Evolutionary conservation across 1,140 invertebrate genomes (phyloP).

Genomic region (Euura saliciscinereae): DNA sequence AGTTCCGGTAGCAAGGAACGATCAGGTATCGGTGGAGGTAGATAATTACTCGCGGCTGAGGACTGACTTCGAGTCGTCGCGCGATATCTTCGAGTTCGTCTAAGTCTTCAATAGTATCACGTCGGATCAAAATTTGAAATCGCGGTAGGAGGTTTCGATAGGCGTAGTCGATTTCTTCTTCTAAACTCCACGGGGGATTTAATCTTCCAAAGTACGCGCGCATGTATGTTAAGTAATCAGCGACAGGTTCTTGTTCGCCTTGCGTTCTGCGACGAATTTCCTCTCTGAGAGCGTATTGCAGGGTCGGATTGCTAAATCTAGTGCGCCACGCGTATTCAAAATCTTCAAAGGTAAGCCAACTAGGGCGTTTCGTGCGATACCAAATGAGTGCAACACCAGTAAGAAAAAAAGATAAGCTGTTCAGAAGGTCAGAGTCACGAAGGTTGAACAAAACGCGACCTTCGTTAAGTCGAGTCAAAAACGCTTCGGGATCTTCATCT

Average conservation of each 20-base stretch:
- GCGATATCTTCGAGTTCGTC: background rate
- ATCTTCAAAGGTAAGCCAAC: too few species aligned
- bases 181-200: background rate
- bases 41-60: background rate
- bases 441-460: too few species aligned
- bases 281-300: slow-evolving; percentile 8
- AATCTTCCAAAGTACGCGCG: slow-evolving; percentile 10
- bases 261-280: slow-evolving; percentile 13
- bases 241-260: slow-evolving; percentile 3
- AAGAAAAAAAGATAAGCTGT: too few species aligned
- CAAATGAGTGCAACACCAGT: too few species aligned
- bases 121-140: background rate
- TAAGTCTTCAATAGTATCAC: background rate
- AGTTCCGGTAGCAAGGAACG: slow-evolving; percentile 10
- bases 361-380: too few species aligned
- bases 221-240: slow-evolving; percentile 13
- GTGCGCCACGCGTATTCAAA: too few species aligned
- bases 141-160: slow-evolving; percentile 15
- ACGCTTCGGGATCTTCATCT: too few species aligned
- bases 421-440: too few species aligned
- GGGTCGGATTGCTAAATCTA: slow-evolving; percentile 11
- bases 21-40: slow-evolving; percentile 7
- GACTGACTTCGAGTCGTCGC: background rate
- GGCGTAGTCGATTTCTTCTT: slow-evolving; percentile 10
- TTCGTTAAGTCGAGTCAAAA: too few species aligned